Conservation (phyloP, 1,140 invertebrate species). For the Drosophila nigromelanica region DNA sequence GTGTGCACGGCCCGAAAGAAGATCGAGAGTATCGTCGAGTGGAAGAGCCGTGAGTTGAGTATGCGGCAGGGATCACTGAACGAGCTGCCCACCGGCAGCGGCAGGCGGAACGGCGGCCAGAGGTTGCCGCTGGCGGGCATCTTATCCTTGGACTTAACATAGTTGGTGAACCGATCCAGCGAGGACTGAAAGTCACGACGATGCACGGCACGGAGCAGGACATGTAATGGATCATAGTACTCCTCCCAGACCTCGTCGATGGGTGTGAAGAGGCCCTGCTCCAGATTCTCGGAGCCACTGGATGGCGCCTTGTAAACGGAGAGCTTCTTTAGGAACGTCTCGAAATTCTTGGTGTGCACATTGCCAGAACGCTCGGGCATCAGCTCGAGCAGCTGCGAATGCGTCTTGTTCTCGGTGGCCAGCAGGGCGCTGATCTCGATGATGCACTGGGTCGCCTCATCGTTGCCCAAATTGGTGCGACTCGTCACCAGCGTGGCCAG, state of each 20-base stretch:
- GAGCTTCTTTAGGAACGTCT: slow-evolving; percentile 89
- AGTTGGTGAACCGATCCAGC: slow-evolving; percentile 94
- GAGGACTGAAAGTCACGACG: slow-evolving; percentile 96
- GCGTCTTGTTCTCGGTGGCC: slow-evolving; percentile 97
- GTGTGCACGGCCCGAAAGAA: slow-evolving; percentile 92
- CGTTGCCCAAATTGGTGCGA: slow-evolving; percentile 93
- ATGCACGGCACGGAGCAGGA: slow-evolving; percentile 95
- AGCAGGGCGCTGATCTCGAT: slow-evolving; percentile 96
- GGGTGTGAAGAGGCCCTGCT: slow-evolving; percentile 97
- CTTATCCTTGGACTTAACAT: slow-evolving; percentile 88
- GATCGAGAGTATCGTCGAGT: slow-evolving; percentile 92
- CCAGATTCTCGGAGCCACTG: slow-evolving; percentile 88
- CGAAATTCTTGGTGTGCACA: slow-evolving; percentile 95
- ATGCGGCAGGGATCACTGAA: slow-evolving; percentile 90
- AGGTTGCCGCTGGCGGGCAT: slow-evolving; percentile 87
- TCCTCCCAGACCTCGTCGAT: slow-evolving; percentile 95
- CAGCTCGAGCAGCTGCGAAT: slow-evolving; percentile 96
- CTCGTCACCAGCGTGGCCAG: slow-evolving; percentile 94
- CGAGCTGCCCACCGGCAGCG: slow-evolving; percentile 86
- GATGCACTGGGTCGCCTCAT: slow-evolving; percentile 89
- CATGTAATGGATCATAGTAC: slow-evolving; percentile 97
- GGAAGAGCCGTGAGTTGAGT: slow-evolving; percentile 91
- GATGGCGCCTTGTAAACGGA: slow-evolving; percentile 86
- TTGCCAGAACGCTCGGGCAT: slow-evolving; percentile 98
- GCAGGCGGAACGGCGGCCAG: slow-evolving; percentile 93